A percentile compares a stretch with the other conserved stretches of the same genome.
Evolutionary conservation across 2,797 vertebrate species (phyloP).

Genomic region (Cygnus olor): DNA sequence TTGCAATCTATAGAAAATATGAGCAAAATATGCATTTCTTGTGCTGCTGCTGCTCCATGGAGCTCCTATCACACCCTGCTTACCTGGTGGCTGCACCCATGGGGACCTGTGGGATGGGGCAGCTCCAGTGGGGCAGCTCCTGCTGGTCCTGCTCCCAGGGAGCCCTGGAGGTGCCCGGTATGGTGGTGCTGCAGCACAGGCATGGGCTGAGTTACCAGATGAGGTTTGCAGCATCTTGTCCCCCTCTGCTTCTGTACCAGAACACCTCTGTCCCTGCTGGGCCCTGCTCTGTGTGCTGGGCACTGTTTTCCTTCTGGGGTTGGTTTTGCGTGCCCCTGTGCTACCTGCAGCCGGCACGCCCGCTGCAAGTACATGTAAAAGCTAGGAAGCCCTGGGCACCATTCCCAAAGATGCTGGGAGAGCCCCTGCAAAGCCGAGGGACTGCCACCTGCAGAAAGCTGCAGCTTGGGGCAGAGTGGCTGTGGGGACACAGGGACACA

Average conservation of each 20-base stretch:
- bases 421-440: neutral
- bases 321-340: neutral
- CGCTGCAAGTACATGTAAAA: neutral
- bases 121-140: neutral
- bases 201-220: neutral
- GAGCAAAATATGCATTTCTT: accelerated
- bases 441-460: accelerated
- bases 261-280: neutral
- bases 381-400: neutral
- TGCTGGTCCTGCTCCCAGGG: neutral
- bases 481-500: neutral
- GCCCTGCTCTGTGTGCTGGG: accelerated
- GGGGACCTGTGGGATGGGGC: neutral
- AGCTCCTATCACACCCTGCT: accelerated
- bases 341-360: accelerated
- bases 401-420: neutral
- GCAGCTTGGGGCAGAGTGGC: neutral
- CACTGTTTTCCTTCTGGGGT: neutral
- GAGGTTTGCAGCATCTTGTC: neutral
- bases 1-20: neutral
- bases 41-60: accelerated
- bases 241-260: accelerated
- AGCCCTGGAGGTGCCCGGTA: neutral
- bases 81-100: neutral
- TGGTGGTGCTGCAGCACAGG: neutral